Conservation (phyloP, 2,797 vertebrate species). For the Thalassophryne amazonica region DNA sequence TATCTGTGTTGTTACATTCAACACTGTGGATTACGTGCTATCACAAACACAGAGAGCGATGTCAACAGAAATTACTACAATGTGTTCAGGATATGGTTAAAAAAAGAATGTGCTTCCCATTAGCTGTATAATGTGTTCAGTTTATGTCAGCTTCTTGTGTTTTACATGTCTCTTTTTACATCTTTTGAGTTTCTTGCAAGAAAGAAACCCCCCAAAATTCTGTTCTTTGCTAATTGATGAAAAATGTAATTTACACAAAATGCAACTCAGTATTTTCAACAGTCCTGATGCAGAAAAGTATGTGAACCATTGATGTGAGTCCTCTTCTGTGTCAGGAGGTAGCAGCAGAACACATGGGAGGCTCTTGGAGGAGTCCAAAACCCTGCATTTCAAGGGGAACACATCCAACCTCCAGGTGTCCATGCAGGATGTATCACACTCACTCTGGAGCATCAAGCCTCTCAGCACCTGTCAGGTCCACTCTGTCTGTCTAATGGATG, state of each 20-base stretch:
- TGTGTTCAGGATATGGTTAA: background rate
- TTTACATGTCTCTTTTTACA: background rate
- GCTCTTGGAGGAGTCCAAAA: background rate
- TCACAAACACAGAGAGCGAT: background rate
- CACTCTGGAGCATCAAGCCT: constrained; percentile 1
- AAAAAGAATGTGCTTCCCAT: background rate
- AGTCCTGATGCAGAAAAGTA: background rate
- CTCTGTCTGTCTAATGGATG: no score
- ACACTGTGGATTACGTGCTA: background rate
- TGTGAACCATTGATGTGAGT: background rate
- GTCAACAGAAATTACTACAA: no score
- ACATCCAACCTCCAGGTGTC: background rate
- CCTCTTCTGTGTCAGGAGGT: background rate
- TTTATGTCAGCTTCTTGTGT: no score
- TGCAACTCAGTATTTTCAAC: background rate
- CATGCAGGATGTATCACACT: background rate
- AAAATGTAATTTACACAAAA: background rate
- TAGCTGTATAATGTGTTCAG: background rate
- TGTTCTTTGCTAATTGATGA: background rate
- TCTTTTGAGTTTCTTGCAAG: background rate
- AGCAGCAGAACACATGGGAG: background rate
- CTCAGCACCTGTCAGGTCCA: background rate
- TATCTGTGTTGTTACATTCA: background rate
- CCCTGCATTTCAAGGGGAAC: background rate
- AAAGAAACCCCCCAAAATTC: background rate